Evolutionary conservation across 2,113 vertebrate species (phyloP), one percentile per base, ranked within the genome.

Genomic region (Ciconia maguari): DNA sequence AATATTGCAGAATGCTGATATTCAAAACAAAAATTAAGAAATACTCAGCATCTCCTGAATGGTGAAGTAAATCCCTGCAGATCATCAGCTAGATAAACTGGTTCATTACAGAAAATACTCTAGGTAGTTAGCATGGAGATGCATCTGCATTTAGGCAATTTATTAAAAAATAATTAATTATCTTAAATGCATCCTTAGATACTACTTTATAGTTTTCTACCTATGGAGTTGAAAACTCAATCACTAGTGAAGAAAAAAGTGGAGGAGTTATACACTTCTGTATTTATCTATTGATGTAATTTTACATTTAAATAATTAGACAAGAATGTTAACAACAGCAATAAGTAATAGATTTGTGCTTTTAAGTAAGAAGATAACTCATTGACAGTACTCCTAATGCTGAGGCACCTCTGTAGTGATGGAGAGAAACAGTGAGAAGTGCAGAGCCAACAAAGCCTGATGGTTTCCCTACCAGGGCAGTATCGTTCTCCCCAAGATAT

Each of bases 131-230:
- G 41, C 68, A 60, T 16, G 9, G 78, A 96, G 78, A 96, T 81
- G 90, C 96, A 97, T 85, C 74, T 97, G 54, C 52, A 80, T 93
- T 82, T 95, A 94, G 75, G 54, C 41, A 94, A 82, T 95, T 81
- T 90, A 89, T 95, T 96, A 69, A 97, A 96, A 96, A 95, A n/a
- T 57, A 66, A 89, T 85, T 93, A 90, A 44, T 77, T 96, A 72
- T 94, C 85, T 95, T 93, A 96, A 97, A 97, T 95, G 68, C 52
- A 91, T 84, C 74, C 87, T 94, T 95, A 92, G 81, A 20, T 64
- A 85, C 81, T 78, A 29, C 29, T 96, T 95, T 93, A 93, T 89
- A 34, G 44, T 91, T 75, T 89, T 95, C 8, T 94, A 96, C 76
- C 61, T 97, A 72, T 10, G 11, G 74, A 61, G 11, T 70, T 84